A percentile compares a stretch with the other conserved stretches of the same genome.
These are phyloP conservation scores for Laothoe populi DNA, from an alignment of 2,888 invertebrate genomes.

Conservation along the genomic window DNA sequence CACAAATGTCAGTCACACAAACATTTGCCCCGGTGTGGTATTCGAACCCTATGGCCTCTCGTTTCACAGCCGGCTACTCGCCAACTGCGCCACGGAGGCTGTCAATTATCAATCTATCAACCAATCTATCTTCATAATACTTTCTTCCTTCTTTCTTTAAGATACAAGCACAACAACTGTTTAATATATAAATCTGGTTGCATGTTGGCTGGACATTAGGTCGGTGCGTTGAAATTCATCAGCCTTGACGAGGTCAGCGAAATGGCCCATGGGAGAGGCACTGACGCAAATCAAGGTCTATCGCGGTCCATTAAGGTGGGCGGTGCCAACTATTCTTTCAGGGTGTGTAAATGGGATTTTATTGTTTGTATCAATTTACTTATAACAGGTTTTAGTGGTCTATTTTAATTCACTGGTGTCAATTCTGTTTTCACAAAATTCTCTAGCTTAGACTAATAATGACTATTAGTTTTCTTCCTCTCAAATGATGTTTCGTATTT, in stretches of 20 bases:
- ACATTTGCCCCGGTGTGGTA: too few species aligned
- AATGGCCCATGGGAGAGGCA: constrained; percentile 61
- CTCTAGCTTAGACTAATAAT: too few species aligned
- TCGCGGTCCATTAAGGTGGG: constrained; percentile 51
- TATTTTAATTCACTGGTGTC: background rate
- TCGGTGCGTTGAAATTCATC: constrained; percentile 36
- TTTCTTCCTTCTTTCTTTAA: background rate
- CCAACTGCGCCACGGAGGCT: too few species aligned
- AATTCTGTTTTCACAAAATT: too few species aligned
- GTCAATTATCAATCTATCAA: too few species aligned
- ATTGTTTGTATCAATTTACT: constrained; percentile 47
- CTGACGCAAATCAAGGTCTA: constrained; percentile 67
- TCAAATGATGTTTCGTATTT: too few species aligned
- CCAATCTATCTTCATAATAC: too few species aligned
- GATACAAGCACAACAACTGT: background rate
- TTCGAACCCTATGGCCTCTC: too few species aligned
- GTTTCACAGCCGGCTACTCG: too few species aligned
- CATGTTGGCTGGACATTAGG: constrained; percentile 34
- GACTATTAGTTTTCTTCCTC: too few species aligned
- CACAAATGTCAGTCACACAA: too few species aligned
- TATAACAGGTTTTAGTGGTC: constrained; percentile 37
- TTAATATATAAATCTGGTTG: constrained; percentile 13
- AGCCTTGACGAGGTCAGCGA: constrained; percentile 47
- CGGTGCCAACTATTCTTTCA: constrained; percentile 47
- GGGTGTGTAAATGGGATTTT: constrained; percentile 42